These are phyloP conservation scores for Temnothorax ravouxi DNA, from an alignment of 2,888 invertebrate genomes.

Conservation along the genomic window DNA sequence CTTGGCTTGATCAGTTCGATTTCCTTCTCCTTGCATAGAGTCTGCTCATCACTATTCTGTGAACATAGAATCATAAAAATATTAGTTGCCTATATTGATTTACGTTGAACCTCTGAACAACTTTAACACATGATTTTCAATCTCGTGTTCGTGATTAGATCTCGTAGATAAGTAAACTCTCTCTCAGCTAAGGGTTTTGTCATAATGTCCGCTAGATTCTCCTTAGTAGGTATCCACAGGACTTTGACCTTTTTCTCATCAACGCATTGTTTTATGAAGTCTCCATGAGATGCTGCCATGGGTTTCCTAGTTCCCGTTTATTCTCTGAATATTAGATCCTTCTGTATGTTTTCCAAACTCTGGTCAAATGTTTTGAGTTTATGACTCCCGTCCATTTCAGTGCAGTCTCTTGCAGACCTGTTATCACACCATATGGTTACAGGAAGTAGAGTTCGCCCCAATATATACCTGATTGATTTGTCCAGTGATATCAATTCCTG, in stretches of 20 bases:
- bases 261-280: not conserved
- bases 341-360: not conserved
- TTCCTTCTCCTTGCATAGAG: no score
- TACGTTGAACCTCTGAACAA: no score
- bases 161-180: no score
- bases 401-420: not conserved
- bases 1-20: no score
- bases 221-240: not conserved
- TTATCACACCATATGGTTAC: not conserved
- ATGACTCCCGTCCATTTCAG: not conserved
- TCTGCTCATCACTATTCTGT: no score
- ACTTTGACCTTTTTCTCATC: not conserved
- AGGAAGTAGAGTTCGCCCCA: not conserved
- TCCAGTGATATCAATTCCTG: not conserved
- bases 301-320: not conserved
- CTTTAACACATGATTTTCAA: no score
- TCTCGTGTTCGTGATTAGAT: no score
- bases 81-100: no score
- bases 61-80: no score
- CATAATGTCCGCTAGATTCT: not conserved
- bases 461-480: not conserved
- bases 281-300: not conserved
- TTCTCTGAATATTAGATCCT: not conserved
- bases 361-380: not conserved
- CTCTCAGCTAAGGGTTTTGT: not conserved